These are phyloP conservation scores for Trachops cirrhosus DNA, from an alignment of 2,797 vertebrate genomes.

Conservation along the genomic window DNA sequence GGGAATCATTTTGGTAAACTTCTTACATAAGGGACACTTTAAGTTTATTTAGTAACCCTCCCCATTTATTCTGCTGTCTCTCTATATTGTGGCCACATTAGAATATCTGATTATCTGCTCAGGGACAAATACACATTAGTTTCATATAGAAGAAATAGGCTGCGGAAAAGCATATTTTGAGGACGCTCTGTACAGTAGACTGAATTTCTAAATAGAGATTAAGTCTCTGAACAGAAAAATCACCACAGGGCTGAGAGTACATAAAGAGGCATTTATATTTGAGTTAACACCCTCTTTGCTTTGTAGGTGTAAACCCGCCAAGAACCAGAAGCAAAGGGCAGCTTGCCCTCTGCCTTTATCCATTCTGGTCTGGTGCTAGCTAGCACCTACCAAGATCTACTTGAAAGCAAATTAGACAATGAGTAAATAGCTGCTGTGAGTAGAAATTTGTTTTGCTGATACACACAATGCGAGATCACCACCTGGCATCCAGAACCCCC, in stretches of 20 bases:
- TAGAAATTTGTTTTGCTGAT: neutral
- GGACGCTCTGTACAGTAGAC: neutral
- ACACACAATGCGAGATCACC: neutral
- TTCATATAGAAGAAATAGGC: neutral
- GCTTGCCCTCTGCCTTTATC: neutral
- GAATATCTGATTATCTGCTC: neutral
- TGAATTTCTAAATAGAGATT: neutral
- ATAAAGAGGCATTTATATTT: neutral
- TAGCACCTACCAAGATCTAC: neutral
- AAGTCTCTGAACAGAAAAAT: neutral
- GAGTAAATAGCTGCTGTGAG: neutral
- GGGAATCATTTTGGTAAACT: slow-evolving; percentile 1
- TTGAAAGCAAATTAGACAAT: neutral
- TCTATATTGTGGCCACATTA: neutral
- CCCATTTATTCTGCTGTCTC: neutral
- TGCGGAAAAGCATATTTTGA: neutral
- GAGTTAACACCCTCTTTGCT: neutral
- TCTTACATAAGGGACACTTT: neutral
- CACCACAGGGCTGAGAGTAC: neutral
- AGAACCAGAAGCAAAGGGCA: neutral
- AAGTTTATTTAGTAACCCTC: neutral
- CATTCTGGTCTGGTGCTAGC: neutral
- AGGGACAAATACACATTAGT: neutral
- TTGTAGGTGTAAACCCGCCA: neutral
- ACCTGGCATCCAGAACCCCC: neutral